These are phyloP conservation scores for Apostichopus japonicus DNA, from an alignment of 35 echinoderm and acorn worm species.

Conservation along the genomic window DNA sequence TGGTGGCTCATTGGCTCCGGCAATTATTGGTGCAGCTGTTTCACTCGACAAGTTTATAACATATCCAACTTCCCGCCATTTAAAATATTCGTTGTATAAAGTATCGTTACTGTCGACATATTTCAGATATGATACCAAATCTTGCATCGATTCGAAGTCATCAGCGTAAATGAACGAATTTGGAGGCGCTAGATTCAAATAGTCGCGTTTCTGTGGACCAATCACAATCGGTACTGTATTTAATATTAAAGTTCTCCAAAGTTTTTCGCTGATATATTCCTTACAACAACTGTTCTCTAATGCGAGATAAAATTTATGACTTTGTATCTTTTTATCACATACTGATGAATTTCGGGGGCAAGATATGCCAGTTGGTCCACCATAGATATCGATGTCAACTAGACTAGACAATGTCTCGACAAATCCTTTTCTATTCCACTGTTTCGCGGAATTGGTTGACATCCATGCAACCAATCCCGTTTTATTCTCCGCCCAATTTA, in stretches of 20 bases:
- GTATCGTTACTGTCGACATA: slow-evolving; percentile 28
- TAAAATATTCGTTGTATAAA: slow-evolving; percentile 9
- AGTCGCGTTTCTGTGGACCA: slow-evolving; percentile 17
- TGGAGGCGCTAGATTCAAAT: slow-evolving; percentile 35
- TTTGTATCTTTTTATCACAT: slow-evolving; percentile 16
- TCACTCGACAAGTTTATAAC: slow-evolving; percentile 6
- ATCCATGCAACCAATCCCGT: neutral
- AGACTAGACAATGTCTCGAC: neutral
- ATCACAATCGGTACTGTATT: slow-evolving; percentile 14
- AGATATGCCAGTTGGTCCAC: neutral
- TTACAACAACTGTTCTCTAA: slow-evolving; percentile 28
- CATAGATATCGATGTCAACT: slow-evolving; percentile 9
- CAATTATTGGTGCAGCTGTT: neutral
- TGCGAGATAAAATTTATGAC: slow-evolving; percentile 40
- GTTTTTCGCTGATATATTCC: slow-evolving; percentile 19
- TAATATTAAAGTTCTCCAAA: slow-evolving; percentile 25
- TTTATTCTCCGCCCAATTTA: neutral
- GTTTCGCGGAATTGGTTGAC: slow-evolving; percentile 19
- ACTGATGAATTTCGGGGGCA: slow-evolving; percentile 13
- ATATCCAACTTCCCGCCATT: slow-evolving; percentile 18
- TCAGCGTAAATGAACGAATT: slow-evolving; percentile 51
- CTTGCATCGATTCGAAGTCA: slow-evolving; percentile 5
- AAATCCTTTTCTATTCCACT: neutral
- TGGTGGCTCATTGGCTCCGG: neutral
- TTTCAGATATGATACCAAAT: slow-evolving; percentile 14